Base-by-base conservation (phyloP, 2,113 vertebrate genomes). In the Sander lucioperca region DNA sequence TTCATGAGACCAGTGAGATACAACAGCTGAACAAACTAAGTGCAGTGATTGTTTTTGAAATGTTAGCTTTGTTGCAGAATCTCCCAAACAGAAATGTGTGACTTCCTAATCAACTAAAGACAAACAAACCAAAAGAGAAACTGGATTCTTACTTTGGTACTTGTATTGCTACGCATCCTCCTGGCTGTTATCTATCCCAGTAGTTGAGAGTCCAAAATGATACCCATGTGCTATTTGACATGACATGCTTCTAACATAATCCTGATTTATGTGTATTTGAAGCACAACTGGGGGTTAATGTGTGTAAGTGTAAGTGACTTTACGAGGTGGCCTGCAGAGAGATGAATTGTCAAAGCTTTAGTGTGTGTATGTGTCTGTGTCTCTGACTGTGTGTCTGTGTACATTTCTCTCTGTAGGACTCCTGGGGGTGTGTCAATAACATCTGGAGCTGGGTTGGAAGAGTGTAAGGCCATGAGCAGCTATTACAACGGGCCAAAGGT, bases 401-500 rank as follows among this genome's bases (percentile, higher is more conserved):
- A 78, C 64, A 85, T 82, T 18, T 80, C 43, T 64, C 78, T 76
- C 67, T 64, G 70, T 50, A 48, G 66, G 74, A 80, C 76, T 85
- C 78, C 63, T 57, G 39, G 75, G 83, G 77, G 63, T 61, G 80
- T 86, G 88, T 89, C 84, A 87, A 80, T 70, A 91, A 93, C 93
- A 94, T 94, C 92, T 94, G 92, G 83, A 90, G 87, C 83, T 77
- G 68, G 56, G 75, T 71, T 73, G 74, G 47, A 25, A 79, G 83
- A 88, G 78, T 36, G 21, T 13, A 47, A 86, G 83, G 88, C 84
- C 87, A 88, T 30, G 53, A 88, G 70, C 76, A 84, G 86, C 88
- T 71, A 89, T 92, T 91, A 88, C 83, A 85, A 84, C 0, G 10
- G 78, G 88, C 66, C 87, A 91, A 89, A 93, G 90, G 89, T 91